A percentile compares a stretch with the other conserved stretches of the same genome.
Evolutionary conservation across 2,888 invertebrate genomes (phyloP).

Genomic region (Xanthostigma xanthostigma): DNA sequence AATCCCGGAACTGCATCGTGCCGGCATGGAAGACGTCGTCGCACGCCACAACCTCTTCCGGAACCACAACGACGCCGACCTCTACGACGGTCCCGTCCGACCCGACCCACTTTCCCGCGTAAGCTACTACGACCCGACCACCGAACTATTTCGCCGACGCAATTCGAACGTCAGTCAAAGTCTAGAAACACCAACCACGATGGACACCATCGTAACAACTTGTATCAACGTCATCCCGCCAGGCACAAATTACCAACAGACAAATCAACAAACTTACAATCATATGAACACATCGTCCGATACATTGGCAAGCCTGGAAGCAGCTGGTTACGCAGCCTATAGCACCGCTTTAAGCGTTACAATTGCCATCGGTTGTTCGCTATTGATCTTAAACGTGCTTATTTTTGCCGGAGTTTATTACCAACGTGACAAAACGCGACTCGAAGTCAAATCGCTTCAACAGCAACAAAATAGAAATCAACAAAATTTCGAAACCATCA

Average conservation of each 20-base stretch:
- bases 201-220: slow-evolving; percentile 56
- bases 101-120: slow-evolving; percentile 64
- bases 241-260: slow-evolving; percentile 34
- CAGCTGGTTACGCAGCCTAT: slow-evolving; percentile 61
- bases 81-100: slow-evolving; percentile 80
- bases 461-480: slow-evolving; percentile 59
- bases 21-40: slow-evolving; percentile 79
- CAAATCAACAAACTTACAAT: slow-evolving; percentile 20
- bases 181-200: slow-evolving; percentile 50
- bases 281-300: slow-evolving; percentile 50
- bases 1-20: slow-evolving; percentile 78
- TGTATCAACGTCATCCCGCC: slow-evolving; percentile 38
- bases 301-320: slow-evolving; percentile 64
- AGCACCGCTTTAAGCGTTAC: slow-evolving; percentile 64
- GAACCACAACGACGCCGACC: slow-evolving; percentile 73
- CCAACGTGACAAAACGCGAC: slow-evolving; percentile 59
- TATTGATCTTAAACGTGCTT: slow-evolving; percentile 65
- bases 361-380: slow-evolving; percentile 66
- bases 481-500: slow-evolving; percentile 53
- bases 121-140: slow-evolving; percentile 43
- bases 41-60: slow-evolving; percentile 78
- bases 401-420: slow-evolving; percentile 78
- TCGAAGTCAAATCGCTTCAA: slow-evolving; percentile 63
- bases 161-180: slow-evolving; percentile 41
- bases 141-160: slow-evolving; percentile 42